These are phyloP conservation scores for Anagyrus pseudococci DNA, from an alignment of 2,888 invertebrate species.

Conservation along the genomic window DNA sequence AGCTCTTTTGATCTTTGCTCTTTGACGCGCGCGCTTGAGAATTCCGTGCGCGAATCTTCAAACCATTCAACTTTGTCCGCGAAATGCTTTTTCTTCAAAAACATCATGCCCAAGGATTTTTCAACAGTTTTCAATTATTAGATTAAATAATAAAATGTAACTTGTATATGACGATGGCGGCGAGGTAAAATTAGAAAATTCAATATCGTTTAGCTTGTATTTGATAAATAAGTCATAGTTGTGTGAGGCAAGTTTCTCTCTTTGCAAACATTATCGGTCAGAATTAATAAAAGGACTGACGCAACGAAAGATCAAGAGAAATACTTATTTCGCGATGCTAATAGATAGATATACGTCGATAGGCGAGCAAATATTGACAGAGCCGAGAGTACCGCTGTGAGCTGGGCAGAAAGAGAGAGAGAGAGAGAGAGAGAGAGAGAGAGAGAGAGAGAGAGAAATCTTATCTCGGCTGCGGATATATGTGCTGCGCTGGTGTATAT, in stretches of 20 bases:
- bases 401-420: too few species aligned
- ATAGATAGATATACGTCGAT: slow-evolving; percentile 33
- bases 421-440: too few species aligned
- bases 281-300: slow-evolving; percentile 34
- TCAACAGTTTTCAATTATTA: not conserved
- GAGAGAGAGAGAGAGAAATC: too few species aligned
- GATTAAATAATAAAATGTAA: not conserved
- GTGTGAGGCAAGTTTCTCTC: not conserved
- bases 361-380: slow-evolving; percentile 34
- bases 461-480: slow-evolving; percentile 20
- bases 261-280: slow-evolving; percentile 1
- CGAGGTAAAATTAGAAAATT: not conserved
- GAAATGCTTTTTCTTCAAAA: not conserved
- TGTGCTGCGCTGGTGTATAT: too few species aligned
- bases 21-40: too few species aligned
- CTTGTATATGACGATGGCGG: not conserved
- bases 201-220: not conserved
- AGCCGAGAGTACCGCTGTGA: not conserved
- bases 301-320: slow-evolving; percentile 28
- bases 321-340: slow-evolving; percentile 34
- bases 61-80: too few species aligned
- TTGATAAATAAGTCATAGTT: not conserved
- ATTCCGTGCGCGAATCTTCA: too few species aligned
- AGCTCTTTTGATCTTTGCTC: too few species aligned
- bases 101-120: not conserved